Evolutionary conservation across 35 echinoderm and acorn worm genomes (phyloP).

Genomic region (Antedon bifida): DNA sequence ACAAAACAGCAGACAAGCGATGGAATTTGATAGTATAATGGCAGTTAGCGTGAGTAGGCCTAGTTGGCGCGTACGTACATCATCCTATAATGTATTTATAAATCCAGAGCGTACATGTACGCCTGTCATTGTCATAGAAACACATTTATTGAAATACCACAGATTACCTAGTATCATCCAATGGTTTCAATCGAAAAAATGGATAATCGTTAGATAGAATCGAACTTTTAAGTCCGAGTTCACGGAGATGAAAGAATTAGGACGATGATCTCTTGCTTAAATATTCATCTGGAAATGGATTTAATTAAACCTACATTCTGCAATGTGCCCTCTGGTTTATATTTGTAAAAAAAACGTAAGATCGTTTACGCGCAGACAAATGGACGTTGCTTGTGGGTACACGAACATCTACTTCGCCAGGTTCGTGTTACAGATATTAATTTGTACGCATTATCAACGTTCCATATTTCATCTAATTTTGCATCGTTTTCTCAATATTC

Average conservation of each 20-base stretch:
- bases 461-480: background rate
- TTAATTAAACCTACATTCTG: too few species aligned
- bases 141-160: background rate
- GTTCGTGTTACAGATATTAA: background rate
- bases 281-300: too few species aligned
- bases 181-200: too few species aligned
- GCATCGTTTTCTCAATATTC: background rate
- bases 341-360: too few species aligned
- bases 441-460: background rate
- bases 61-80: background rate
- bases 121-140: background rate
- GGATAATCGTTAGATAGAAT: too few species aligned
- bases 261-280: too few species aligned
- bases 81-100: background rate
- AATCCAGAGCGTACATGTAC: background rate
- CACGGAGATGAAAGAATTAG: too few species aligned
- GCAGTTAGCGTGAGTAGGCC: background rate
- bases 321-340: too few species aligned
- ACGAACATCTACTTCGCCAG: too few species aligned
- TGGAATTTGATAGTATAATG: background rate
- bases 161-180: background rate
- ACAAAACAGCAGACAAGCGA: background rate
- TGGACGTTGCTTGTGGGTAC: too few species aligned
- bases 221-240: too few species aligned
- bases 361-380: too few species aligned